Conservation (phyloP, 2,888 invertebrate species). For the Sturmia bella region DNA sequence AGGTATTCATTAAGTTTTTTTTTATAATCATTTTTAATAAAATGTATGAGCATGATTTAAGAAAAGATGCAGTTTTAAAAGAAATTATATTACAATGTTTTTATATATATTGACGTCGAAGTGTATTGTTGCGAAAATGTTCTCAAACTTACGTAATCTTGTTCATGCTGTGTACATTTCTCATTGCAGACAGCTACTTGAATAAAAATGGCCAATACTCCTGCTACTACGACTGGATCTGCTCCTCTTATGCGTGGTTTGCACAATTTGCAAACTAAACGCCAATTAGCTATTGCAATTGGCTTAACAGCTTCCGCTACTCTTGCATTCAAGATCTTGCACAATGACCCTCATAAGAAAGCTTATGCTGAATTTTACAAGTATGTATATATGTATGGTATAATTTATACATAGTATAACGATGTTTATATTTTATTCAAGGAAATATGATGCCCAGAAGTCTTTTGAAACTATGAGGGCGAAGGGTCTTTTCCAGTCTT, state of each 20-base stretch:
- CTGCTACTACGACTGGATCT: conserved; percentile 78
- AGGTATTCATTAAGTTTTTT: conserved; percentile 18
- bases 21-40: not conserved
- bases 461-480: conserved; percentile 81
- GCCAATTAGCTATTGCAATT: conserved; percentile 83
- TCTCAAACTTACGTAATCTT: conserved; percentile 69
- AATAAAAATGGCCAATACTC: conserved; percentile 76
- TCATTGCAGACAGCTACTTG: conserved; percentile 41
- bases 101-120: too few relatives aligned
- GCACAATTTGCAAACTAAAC: conserved; percentile 85
- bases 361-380: conserved; percentile 89
- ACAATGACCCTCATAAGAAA: conserved; percentile 84
- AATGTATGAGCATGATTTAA: not conserved
- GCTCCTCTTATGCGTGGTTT: conserved; percentile 89
- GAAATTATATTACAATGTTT: not conserved
- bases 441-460: conserved; percentile 81
- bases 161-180: conserved; percentile 38
- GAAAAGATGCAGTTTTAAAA: not conserved
- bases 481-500: conserved; percentile 81
- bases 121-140: not conserved
- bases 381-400: conserved; percentile 82
- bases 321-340: conserved; percentile 82
- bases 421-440: conserved; percentile 67
- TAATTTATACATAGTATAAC: not conserved
- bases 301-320: conserved; percentile 81